Conservation (phyloP, 2,888 invertebrate species). For the Melipona beecheii region DNA sequence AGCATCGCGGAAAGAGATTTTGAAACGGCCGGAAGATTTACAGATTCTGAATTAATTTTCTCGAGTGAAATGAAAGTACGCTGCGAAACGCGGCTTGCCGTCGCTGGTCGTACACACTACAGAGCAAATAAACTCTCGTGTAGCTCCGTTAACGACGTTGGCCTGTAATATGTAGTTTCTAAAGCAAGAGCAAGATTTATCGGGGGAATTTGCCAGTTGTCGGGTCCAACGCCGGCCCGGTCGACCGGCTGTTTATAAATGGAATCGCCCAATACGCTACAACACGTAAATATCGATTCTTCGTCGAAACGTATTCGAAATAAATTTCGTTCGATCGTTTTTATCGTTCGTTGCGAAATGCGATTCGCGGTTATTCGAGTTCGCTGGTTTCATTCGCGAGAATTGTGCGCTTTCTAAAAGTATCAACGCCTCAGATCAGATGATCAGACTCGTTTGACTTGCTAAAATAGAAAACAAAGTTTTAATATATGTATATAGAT, state of each 20-base stretch:
- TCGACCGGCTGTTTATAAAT: conserved; percentile 63
- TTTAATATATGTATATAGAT: not conserved
- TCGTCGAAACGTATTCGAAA: conserved; percentile 36
- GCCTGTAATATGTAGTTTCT: conserved; percentile 43
- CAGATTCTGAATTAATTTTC: conserved; percentile 21
- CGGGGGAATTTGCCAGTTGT: conserved; percentile 60
- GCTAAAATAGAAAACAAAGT: not conserved
- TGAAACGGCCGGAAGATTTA: conserved; percentile 9
- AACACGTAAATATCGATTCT: conserved; percentile 55
- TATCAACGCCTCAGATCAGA: not conserved
- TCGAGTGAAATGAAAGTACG: conserved; percentile 14
- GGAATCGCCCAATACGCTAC: conserved; percentile 53
- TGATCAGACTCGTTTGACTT: not conserved
- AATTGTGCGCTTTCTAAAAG: not conserved
- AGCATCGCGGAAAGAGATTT: not conserved
- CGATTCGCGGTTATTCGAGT: conserved; percentile 17
- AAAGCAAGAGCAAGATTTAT: conserved; percentile 62
- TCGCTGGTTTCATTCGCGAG: not conserved
- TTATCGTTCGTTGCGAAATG: not conserved
- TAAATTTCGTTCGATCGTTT: conserved; percentile 28
- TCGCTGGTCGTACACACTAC: conserved; percentile 15
- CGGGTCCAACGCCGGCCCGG: conserved; percentile 17
- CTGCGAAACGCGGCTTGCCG: conserved; percentile 2
- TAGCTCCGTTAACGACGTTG: conserved; percentile 35
- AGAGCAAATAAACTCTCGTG: conserved; percentile 48